phyloP scores from a whole-genome alignment of 2,113 vertebrate genomes.

The Caloenas nicobarica region DNA sequence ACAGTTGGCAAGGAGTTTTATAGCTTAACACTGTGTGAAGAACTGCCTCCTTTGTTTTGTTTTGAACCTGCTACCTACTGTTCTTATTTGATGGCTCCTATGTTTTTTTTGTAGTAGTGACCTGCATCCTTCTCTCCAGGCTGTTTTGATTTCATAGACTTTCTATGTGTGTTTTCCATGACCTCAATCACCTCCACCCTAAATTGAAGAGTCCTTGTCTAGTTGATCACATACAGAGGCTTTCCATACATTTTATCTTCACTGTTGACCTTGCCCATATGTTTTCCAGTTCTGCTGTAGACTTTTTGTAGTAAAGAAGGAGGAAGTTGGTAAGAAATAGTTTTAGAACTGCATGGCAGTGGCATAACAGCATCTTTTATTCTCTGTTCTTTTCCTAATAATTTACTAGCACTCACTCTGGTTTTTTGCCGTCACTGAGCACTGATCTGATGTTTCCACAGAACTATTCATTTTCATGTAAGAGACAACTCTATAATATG shows the following conservation, averaged over 20 bases:
- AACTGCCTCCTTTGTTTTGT: neutral
- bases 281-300: neutral
- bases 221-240: neutral
- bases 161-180: neutral
- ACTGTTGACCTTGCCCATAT: neutral
- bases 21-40: neutral
- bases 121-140: neutral
- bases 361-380: neutral
- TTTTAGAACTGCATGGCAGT: neutral
- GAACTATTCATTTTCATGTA: neutral
- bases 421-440: neutral
- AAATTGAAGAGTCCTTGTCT: neutral
- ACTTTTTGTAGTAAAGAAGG: neutral
- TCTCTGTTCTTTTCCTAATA: neutral
- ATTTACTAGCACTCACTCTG: neutral
- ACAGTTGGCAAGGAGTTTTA: neutral
- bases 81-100: neutral
- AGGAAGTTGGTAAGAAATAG: neutral
- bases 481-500: neutral
- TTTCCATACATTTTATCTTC: neutral
- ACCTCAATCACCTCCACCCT: neutral
- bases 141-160: neutral
- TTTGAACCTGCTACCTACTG: neutral
- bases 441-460: neutral
- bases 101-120: neutral